Conservation (phyloP, 2,113 vertebrate genomes). For the Felis chaus region DNA sequence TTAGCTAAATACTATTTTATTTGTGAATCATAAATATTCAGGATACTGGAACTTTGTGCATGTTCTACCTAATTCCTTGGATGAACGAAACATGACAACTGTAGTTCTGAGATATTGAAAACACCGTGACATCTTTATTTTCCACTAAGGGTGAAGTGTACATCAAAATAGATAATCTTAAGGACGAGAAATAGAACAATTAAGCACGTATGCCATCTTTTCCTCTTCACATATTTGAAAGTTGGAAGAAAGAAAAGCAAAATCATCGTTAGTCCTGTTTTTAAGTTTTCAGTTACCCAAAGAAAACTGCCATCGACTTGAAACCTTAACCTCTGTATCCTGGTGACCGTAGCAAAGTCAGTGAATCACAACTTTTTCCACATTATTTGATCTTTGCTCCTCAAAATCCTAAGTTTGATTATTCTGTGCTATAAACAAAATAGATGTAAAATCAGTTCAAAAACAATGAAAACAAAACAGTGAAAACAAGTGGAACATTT, state of each 20-base stretch:
- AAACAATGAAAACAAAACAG: background rate
- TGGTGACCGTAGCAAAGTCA: background rate
- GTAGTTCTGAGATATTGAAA: background rate
- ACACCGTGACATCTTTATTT: background rate
- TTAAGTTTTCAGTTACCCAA: background rate
- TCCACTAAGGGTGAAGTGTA: background rate
- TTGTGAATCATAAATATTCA: background rate
- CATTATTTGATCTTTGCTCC: background rate
- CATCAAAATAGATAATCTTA: background rate
- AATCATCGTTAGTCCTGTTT: background rate
- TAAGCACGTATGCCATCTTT: background rate
- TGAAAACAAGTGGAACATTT: background rate
- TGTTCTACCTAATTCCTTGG: background rate
- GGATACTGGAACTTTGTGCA: background rate
- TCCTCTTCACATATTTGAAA: background rate
- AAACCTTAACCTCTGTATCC: background rate
- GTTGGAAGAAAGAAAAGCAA: background rate
- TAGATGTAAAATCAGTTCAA: background rate
- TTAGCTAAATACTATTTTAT: background rate
- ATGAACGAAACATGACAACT: background rate
- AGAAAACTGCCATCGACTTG: background rate
- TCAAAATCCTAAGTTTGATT: background rate
- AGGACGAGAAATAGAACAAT: background rate
- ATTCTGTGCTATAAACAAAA: background rate
- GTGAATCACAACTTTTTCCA: background rate